phyloP scores from a whole-genome alignment of 2,888 invertebrate genomes.

The Aleiodes alternator region DNA sequence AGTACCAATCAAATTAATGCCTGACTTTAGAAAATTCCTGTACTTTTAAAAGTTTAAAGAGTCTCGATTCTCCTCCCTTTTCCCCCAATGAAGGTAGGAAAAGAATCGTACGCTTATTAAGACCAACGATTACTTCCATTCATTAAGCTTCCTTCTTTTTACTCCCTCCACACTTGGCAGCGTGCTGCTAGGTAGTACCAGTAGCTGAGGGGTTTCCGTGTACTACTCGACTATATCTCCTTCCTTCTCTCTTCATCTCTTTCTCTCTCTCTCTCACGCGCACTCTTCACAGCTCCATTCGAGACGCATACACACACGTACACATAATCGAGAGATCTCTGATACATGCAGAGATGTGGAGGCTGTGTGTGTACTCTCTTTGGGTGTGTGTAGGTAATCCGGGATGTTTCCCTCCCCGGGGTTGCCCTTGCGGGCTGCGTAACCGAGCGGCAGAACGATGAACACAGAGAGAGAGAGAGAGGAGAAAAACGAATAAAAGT shows the following conservation, averaged over 20 bases:
- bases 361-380: slow-evolving; percentile 34
- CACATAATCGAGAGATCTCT: slow-evolving; percentile 17
- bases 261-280: slow-evolving; percentile 15
- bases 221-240: slow-evolving; percentile 10
- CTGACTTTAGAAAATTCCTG: neutral
- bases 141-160: slow-evolving; percentile 63
- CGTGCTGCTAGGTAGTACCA: slow-evolving; percentile 22
- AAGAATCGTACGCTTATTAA: slow-evolving; percentile 53
- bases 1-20: neutral
- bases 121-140: slow-evolving; percentile 63
- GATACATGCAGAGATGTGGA: slow-evolving; percentile 6
- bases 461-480: slow-evolving; percentile 17
- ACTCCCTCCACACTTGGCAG: slow-evolving; percentile 8
- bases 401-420: slow-evolving; percentile 28
- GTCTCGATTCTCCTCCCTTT: too few species aligned
- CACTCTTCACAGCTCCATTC: slow-evolving; percentile 14
- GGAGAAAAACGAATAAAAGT: neutral
- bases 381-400: slow-evolving; percentile 32
- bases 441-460: slow-evolving; percentile 50
- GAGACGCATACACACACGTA: slow-evolving; percentile 25
- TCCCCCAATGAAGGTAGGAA: neutral
- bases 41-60: neutral
- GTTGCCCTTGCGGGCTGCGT: slow-evolving; percentile 44
- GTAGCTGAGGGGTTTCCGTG: slow-evolving; percentile 22
- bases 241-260: neutral